Base-by-base conservation (phyloP, 2,113 vertebrate genomes). In the Poecilia latipinna region DNA sequence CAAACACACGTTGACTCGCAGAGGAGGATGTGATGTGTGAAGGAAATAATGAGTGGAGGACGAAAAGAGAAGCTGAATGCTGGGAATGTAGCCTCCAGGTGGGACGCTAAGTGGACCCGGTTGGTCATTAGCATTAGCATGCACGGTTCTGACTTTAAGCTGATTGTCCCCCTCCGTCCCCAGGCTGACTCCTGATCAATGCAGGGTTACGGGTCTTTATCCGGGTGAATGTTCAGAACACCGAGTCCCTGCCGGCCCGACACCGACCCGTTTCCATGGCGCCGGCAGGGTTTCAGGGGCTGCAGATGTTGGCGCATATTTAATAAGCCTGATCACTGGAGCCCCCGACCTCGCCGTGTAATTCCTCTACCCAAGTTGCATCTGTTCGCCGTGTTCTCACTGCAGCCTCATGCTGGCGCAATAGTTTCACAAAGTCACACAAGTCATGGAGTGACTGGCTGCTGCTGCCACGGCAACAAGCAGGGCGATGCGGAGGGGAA, bases 71-170 rank as follows among this genome's bases (percentile, higher is more conserved):
- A 73, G 72, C 48, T 60, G 84, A 78, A 77, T 35, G 72, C 54
- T 66, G 76, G 75, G 88, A 87, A 86, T 91, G 80, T 74, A 81
- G 83, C 82, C 82, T 85, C 86, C 81, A 86, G 88, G 89, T 91
- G 91, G 84, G 79, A 61, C 73, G 67, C 85, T 77, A 67, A 90
- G 87, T 74, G 77, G 86, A 88, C 82, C 73, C 44, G 86, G 74
- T 82, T 79, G 26, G 71, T 91, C 91, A 94, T 94, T 93, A 93
- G 86, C 91, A 94, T 94, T 93, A 92, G 86, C 90, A 93, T 94
- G 88, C 91, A 82, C 48, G 68, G 79, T 82, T 91, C 79, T 82
- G 29, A 65, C 75, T 81, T 91, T 93, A 91, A 92, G 91, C 90
- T 92, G 92, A 92, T 90, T 86, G 35, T 3, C 10, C 35, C 10